Base-by-base conservation (phyloP, 1,140 invertebrate genomes). In the Pantala flavescens region DNA sequence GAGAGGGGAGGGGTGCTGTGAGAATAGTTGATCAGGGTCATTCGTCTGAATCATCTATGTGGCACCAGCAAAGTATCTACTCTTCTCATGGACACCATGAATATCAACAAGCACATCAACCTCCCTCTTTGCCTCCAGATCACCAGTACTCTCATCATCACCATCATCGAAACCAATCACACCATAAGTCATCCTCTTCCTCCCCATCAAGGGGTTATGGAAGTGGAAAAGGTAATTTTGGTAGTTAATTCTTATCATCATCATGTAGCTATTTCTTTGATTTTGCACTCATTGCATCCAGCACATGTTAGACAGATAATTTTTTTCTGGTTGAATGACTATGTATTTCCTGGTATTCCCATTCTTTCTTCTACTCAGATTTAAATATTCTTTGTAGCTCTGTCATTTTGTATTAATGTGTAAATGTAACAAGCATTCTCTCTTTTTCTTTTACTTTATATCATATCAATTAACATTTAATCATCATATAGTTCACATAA, bases 141-240 rank as follows among this genome's bases (percentile, higher is more conserved):
- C 49, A 63, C n/a, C 49, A 63, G 49, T 63, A 63, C 49, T 63
- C 49, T 63, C 49, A 63, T 63, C 49, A 63, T 63, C 49, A 63
- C 49, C 49, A 63, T 63, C 49, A 63, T 63, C 49, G 49, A 63
- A 19, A 16, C 49, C 49, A 63, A 19, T 63, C 49, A 19, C 49
- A 63, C 12, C 49, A 63, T 63, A 63, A 63, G n/a, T 63, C 49
- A 63, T 63, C 49, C 49, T 63, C 49, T 63, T 63, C 49, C 49
- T 63, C 49, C 49, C 49, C 49, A 63, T 7, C 49, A 63, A 63
- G 49, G 49, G 49, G 49, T 21, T 19, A 19, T 63, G 49, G 49
- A 63, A 63, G 49, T 63, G 49, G 49, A 63, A 63, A 63, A 63
- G 49, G 49, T 63, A 63, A 63, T 63, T n/a, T 63, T 63, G 49